A percentile compares a stretch with the other conserved stretches of the same genome.
These are phyloP conservation scores for Nothobranchius kuhntae DNA, from an alignment of 2,113 vertebrate genomes.

Conservation along the genomic window DNA sequence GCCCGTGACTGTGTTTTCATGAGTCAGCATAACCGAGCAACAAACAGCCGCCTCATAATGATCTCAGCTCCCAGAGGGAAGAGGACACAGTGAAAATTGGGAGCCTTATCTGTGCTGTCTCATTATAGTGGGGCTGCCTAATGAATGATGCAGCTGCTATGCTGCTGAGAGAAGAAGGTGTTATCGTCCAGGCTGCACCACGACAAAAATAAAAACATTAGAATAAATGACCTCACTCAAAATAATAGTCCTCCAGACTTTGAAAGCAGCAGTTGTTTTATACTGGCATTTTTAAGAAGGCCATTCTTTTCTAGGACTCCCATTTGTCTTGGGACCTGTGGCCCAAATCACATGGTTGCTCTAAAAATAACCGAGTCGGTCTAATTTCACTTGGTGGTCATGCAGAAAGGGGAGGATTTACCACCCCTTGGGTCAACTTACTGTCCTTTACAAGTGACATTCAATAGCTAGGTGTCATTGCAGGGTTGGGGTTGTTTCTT, in stretches of 20 bases:
- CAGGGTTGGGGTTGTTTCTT: not conserved
- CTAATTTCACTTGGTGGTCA: conserved; percentile 35
- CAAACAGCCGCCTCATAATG: conserved; percentile 62
- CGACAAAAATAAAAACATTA: conserved; percentile 11
- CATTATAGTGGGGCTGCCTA: conserved; percentile 56
- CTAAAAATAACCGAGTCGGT: conserved; percentile 36
- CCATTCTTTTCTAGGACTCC: conserved; percentile 55
- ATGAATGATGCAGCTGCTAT: conserved; percentile 39
- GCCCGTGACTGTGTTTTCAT: conserved; percentile 37
- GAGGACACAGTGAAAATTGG: conserved; percentile 53
- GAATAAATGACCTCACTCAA: not conserved
- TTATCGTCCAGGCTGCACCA: not conserved
- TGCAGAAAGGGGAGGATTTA: not conserved
- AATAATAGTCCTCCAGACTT: not conserved
- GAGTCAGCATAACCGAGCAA: conserved; percentile 71
- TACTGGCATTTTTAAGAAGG: conserved; percentile 25
- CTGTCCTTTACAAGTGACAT: not conserved
- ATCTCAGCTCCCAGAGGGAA: conserved; percentile 51
- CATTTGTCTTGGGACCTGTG: conserved; percentile 47
- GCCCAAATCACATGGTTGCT: conserved; percentile 50
- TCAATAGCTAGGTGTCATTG: not conserved
- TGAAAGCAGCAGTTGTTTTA: conserved; percentile 10
- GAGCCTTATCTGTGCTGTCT: conserved; percentile 59
- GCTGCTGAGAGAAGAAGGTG: not conserved
- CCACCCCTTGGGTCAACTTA: not conserved